These are phyloP conservation scores for Tetramorium parvispinum DNA, from an alignment of 1,140 invertebrate species.

Conservation along the genomic window DNA sequence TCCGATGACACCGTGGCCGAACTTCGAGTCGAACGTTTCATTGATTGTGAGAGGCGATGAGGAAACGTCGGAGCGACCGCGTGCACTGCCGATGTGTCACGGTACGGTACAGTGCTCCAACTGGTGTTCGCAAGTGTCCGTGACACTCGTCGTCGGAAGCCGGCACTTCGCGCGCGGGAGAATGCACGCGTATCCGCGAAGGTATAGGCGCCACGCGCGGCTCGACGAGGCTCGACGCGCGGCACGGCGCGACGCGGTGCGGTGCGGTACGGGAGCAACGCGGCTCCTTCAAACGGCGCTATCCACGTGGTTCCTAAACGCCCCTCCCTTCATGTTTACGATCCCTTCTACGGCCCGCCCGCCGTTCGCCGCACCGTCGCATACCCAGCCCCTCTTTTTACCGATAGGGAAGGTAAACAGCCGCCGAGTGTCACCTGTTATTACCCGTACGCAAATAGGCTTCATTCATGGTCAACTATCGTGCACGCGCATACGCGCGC, in stretches of 20 bases:
- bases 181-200: slow-evolving; percentile 37
- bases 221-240: neutral
- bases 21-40: neutral
- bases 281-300: slow-evolving; percentile 56
- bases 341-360: slow-evolving; percentile 54
- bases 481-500: slow-evolving; percentile 58
- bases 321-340: slow-evolving; percentile 60
- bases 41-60: neutral
- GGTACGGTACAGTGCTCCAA: slow-evolving; percentile 4
- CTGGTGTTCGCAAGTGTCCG: slow-evolving; percentile 41
- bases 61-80: neutral
- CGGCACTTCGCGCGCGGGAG: slow-evolving; percentile 24
- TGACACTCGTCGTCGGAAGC: slow-evolving; percentile 48
- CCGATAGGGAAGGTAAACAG: slow-evolving; percentile 80
- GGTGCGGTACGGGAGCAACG: neutral
- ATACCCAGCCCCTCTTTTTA: slow-evolving; percentile 73
- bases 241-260: neutral
- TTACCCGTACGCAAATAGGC: slow-evolving; percentile 81
- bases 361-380: slow-evolving; percentile 28
- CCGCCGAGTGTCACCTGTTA: slow-evolving; percentile 81
- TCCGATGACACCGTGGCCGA: neutral
- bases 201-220: slow-evolving; percentile 38
- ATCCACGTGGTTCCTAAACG: slow-evolving; percentile 61
- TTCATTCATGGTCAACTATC: slow-evolving; percentile 78
- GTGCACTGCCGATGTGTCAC: neutral